phyloP scores from a whole-genome alignment of 1,140 invertebrate genomes.

The Eciton burchellii region DNA sequence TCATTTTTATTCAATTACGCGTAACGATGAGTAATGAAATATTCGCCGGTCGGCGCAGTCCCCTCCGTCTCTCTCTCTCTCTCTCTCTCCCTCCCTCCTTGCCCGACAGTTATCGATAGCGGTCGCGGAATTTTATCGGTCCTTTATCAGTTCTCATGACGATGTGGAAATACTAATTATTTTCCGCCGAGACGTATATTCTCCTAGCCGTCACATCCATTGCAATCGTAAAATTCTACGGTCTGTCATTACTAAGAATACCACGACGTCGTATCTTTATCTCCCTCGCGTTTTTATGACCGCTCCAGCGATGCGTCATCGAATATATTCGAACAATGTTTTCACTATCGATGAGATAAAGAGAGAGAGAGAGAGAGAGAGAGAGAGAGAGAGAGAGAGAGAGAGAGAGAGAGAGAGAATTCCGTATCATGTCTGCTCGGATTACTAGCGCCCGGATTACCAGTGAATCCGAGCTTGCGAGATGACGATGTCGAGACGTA shows the following conservation, averaged over 20 bases:
- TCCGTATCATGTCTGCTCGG: no score
- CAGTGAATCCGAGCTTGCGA: no score
- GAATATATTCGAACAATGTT: neutral
- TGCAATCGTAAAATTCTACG: conserved; percentile 22
- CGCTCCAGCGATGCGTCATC: neutral
- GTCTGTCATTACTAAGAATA: conserved; percentile 21
- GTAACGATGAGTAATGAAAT: conserved; percentile 27
- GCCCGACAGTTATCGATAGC: conserved; percentile 44
- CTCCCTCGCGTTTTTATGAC: neutral
- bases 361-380: neutral
- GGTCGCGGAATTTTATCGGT: conserved; percentile 35
- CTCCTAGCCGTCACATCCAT: neutral
- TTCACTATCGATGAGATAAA: neutral
- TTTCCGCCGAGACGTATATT: conserved; percentile 6
- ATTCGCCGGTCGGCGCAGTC: conserved; percentile 13
- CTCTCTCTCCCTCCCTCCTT: no score
- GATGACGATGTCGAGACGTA: no score
- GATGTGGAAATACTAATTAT: conserved; percentile 15
- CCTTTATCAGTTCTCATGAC: conserved; percentile 32
- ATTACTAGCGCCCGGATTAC: no score
- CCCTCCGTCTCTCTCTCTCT: neutral
- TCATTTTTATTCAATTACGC: conserved; percentile 38
- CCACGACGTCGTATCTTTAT: neutral
- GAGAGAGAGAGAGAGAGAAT: no score
- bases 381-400: neutral